These are phyloP conservation scores for Eudasyphora cyanicolor DNA, from an alignment of 2,888 invertebrate species.

Conservation along the genomic window DNA sequence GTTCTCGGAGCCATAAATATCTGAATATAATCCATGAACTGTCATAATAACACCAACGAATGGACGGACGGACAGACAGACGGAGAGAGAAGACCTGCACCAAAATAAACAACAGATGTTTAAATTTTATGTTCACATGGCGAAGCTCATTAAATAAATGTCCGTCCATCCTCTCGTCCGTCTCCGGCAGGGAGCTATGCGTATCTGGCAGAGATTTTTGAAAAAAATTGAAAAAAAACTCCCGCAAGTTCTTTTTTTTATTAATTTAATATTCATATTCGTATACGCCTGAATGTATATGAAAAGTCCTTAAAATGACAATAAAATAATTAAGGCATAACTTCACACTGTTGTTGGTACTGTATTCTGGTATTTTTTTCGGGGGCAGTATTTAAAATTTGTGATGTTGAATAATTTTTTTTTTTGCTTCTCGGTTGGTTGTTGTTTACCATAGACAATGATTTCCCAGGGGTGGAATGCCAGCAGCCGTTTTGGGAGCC, in stretches of 20 bases:
- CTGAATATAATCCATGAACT: conserved; percentile 53
- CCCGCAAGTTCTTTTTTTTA: conserved; percentile 66
- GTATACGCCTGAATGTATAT: conserved; percentile 68
- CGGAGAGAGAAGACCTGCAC: too few species aligned
- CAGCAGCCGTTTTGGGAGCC: conserved; percentile 65
- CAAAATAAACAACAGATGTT: conserved; percentile 60
- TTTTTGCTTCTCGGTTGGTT: conserved; percentile 12
- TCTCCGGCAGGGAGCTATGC: conserved; percentile 42
- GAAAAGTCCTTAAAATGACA: conserved; percentile 67
- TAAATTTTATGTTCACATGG: conserved; percentile 39
- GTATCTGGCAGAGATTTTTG: conserved; percentile 61
- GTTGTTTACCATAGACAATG: conserved; percentile 66
- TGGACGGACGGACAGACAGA: too few species aligned
- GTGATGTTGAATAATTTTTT: conserved; percentile 27
- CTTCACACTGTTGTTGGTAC: conserved; percentile 62
- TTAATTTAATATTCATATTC: conserved; percentile 68
- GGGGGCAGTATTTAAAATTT: conserved; percentile 54
- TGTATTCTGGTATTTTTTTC: conserved; percentile 20
- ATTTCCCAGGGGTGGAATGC: conserved; percentile 65
- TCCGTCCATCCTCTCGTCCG: background rate
- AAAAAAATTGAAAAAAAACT: conserved; percentile 70
- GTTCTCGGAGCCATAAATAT: conserved; percentile 54
- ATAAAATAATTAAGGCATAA: conserved; percentile 68
- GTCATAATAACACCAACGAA: conserved; percentile 3
- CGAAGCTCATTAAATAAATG: background rate